phyloP scores from a whole-genome alignment of 2,888 invertebrate species.

The Drosophila eohydei region DNA sequence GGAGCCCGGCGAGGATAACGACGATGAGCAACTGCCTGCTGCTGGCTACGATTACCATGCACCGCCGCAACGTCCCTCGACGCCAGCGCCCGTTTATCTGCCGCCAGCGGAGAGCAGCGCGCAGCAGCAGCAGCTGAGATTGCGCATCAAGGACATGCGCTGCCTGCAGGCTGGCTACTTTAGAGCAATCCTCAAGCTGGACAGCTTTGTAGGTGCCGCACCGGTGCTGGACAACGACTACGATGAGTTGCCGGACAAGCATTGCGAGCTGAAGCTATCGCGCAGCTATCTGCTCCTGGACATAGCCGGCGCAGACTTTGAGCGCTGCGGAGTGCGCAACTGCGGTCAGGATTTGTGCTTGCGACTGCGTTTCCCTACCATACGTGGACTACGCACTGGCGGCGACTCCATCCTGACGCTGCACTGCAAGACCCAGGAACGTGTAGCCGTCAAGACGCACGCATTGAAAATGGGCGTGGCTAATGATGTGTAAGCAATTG shows the following conservation, averaged over 20 bases:
- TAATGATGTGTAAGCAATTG: constrained; percentile 83
- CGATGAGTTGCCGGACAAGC: constrained; percentile 74
- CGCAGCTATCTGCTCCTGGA: constrained; percentile 84
- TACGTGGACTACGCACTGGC: constrained; percentile 86
- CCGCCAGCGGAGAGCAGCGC: constrained; percentile 42
- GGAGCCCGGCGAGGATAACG: constrained; percentile 63
- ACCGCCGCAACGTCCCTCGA: constrained; percentile 62
- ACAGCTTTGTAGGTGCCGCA: constrained; percentile 80
- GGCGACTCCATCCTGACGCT: constrained; percentile 86
- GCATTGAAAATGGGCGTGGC: constrained; percentile 84
- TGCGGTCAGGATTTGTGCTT: constrained; percentile 86
- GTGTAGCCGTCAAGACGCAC: constrained; percentile 86
- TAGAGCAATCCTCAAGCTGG: constrained; percentile 83
- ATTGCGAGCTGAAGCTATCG: constrained; percentile 79
- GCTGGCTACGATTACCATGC: constrained; percentile 79
- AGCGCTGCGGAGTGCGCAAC: constrained; percentile 86
- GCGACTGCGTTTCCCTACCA: constrained; percentile 86
- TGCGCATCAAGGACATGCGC: constrained; percentile 83
- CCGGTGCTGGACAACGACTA: constrained; percentile 85
- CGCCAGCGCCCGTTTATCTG: constrained; percentile 74
- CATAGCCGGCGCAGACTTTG: constrained; percentile 85
- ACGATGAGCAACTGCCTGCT: constrained; percentile 25
- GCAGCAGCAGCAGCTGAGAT: constrained; percentile 66
- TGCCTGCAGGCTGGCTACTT: constrained; percentile 83
- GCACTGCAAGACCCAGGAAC: constrained; percentile 86